Evolutionary conservation across 53 echinoderm and acorn worm genomes (phyloP).

Genomic region (Arbacia lixula): DNA sequence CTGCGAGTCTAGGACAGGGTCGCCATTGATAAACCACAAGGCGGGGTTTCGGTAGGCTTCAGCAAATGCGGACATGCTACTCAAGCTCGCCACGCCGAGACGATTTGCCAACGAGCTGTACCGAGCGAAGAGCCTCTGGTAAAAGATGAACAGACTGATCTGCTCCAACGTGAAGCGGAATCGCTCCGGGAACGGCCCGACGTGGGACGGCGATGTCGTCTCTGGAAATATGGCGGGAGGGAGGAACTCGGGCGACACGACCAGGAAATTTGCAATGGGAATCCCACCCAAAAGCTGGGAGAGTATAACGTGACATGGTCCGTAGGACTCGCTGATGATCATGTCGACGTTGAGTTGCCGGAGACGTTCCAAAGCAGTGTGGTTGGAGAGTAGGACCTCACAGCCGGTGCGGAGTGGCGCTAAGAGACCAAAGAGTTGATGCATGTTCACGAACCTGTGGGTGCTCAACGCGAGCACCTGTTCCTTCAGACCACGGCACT

Average conservation of each 20-base stretch:
- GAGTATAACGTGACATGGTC: conserved; percentile 27
- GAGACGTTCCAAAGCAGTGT: neutral
- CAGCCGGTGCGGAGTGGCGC: conserved; percentile 15
- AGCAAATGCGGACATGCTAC: conserved; percentile 1
- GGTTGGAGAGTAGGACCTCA: conserved; percentile 20
- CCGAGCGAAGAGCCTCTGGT: neutral
- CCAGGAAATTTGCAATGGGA: conserved; percentile 14
- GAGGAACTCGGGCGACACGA: conserved; percentile 11
- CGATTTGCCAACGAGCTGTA: conserved; percentile 6
- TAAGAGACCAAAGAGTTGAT: conserved; percentile 36
- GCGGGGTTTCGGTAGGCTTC: conserved; percentile 8
- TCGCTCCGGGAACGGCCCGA: neutral
- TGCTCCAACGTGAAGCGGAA: neutral
- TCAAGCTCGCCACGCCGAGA: neutral
- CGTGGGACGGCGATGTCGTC: neutral
- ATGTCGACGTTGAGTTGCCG: conserved; percentile 20
- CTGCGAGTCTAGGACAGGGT: conserved; percentile 30
- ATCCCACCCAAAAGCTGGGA: conserved; percentile 22
- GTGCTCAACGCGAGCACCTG: neutral
- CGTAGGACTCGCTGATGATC: conserved; percentile 43
- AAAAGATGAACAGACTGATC: conserved; percentile 43
- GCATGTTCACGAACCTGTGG: conserved; percentile 2
- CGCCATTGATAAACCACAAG: conserved; percentile 46
- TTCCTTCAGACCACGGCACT: conserved; percentile 1
- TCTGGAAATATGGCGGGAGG: conserved; percentile 31